A percentile compares a stretch with the other conserved stretches of the same genome.
These are phyloP conservation scores for Haliclona indistincta DNA, from an alignment of 37 sponge, comb jelly and placozoan genomes.

Conservation along the genomic window DNA sequence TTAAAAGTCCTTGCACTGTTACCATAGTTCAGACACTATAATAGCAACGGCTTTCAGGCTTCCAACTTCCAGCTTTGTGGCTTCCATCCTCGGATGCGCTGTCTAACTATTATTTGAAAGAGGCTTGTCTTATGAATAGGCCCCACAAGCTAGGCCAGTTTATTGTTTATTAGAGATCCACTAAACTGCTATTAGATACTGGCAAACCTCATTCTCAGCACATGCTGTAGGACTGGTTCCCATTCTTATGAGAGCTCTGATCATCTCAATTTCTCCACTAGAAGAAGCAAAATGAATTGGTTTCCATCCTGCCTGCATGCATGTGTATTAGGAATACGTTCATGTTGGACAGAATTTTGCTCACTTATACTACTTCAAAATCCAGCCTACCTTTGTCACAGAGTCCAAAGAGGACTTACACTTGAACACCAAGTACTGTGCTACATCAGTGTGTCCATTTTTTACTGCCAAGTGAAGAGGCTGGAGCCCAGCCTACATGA, in stretches of 20 bases:
- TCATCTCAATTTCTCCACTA: neutral
- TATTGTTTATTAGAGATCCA: no score
- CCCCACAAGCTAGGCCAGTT: no score
- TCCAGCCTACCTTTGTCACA: neutral
- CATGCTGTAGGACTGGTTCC: neutral
- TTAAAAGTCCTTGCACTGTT: no score
- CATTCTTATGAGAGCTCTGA: conserved; percentile 1
- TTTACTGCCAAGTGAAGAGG: conserved; percentile 27
- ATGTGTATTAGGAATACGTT: neutral
- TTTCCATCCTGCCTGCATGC: conserved; percentile 8
- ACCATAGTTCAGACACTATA: no score
- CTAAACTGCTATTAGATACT: no score
- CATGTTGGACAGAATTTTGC: conserved; percentile 3
- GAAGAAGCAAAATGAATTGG: conserved; percentile 25
- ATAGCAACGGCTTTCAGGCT: no score
- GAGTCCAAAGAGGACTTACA: neutral
- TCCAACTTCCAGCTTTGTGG: no score
- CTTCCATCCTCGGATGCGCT: no score
- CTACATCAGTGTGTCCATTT: conserved; percentile 12
- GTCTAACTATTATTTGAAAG: no score
- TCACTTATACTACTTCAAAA: no score
- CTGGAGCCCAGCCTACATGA: conserved; percentile 8
- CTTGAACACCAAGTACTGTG: neutral
- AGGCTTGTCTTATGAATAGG: no score
- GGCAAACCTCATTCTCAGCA: neutral